Conservation (phyloP, 2,888 invertebrate species). For the Chironomus tentans region DNA sequence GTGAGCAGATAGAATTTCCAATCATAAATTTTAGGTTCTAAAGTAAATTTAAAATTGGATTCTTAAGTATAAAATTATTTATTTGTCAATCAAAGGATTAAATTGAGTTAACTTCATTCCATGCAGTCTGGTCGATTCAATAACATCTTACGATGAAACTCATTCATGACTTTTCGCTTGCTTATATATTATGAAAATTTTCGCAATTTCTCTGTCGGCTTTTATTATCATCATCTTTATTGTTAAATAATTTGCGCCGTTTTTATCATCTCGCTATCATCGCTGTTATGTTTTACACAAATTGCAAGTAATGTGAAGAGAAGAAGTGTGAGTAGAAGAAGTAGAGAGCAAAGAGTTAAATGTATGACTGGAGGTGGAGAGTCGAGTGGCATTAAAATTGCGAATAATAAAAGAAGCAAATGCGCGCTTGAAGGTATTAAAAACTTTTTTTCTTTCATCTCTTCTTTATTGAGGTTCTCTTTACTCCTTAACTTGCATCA, state of each 20-base stretch:
- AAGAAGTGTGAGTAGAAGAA: no score
- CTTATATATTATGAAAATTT: neutral
- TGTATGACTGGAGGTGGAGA: neutral
- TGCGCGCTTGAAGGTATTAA: constrained; percentile 1
- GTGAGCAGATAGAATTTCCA: no score
- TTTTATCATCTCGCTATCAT: constrained; percentile 23
- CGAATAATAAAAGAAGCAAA: neutral
- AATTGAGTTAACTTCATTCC: no score
- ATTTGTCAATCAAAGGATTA: no score
- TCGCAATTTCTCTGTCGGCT: neutral
- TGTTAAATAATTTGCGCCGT: constrained; percentile 18
- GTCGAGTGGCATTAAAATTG: constrained; percentile 2
- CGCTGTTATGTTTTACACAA: neutral
- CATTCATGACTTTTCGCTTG: no score
- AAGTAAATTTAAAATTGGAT: no score
- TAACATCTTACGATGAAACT: no score
- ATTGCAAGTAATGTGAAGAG: neutral
- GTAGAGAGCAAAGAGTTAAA: neutral
- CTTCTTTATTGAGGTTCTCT: neutral
- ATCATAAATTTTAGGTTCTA: no score
- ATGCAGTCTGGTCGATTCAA: no score
- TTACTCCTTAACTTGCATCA: no score
- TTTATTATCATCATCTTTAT: constrained; percentile 12
- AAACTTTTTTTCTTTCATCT: neutral
- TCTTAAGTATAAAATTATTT: no score